Conservation (phyloP, 64 coral and sea anemone genomes). For the Montipora sp. region DNA sequence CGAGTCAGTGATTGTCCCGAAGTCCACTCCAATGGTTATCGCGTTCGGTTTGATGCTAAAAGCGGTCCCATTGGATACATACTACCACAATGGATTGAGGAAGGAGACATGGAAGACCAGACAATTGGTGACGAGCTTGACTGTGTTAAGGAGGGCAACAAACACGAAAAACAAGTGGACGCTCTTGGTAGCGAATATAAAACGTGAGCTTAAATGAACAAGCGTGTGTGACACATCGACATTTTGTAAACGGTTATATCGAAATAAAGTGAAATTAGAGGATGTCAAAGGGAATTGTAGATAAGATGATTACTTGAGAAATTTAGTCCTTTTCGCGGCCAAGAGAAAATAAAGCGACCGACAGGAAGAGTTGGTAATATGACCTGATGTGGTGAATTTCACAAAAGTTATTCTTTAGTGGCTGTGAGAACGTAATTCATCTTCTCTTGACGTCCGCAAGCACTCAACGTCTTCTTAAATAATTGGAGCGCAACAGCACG, state of each 20-base stretch:
- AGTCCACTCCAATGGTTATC: conserved; percentile 93
- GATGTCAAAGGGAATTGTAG: no score
- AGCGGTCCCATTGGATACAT: conserved; percentile 91
- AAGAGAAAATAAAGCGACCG: no score
- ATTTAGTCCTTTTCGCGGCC: no score
- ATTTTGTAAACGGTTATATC: background rate
- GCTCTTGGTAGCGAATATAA: background rate
- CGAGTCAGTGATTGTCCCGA: conserved; percentile 85
- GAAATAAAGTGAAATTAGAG: no score
- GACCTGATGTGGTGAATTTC: no score
- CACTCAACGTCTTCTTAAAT: no score
- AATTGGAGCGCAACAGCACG: no score
- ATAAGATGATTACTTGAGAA: no score
- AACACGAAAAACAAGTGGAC: background rate
- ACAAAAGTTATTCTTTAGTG: no score
- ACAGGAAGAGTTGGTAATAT: no score
- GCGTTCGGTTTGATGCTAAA: conserved; percentile 91
- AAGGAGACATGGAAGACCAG: background rate
- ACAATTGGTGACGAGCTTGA: background rate
- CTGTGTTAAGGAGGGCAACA: background rate
- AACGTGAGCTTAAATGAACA: background rate
- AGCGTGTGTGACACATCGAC: background rate
- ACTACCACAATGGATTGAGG: conserved; percentile 81
- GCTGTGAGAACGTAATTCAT: no score
- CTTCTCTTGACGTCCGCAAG: no score